Evolutionary conservation across 1,140 invertebrate species (phyloP).

Genomic region (Nixonia krombeini): DNA sequence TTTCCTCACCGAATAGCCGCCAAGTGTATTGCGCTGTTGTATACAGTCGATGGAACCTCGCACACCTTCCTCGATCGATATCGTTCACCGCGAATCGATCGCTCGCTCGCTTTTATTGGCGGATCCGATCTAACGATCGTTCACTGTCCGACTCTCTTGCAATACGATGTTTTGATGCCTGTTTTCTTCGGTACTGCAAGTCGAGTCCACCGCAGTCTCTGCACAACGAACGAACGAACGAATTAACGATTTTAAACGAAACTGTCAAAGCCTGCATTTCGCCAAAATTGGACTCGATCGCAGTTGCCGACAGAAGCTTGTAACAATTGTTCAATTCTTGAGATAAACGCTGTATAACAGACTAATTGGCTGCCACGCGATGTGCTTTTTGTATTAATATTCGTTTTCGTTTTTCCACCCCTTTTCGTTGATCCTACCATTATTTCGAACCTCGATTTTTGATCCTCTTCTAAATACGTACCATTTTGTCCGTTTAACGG

Average conservation of each 20-base stretch:
- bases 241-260: no score
- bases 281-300: slow-evolving; percentile 22
- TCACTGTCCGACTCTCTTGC: slow-evolving; percentile 19
- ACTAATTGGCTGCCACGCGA: slow-evolving; percentile 36
- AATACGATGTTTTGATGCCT: slow-evolving; percentile 12
- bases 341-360: slow-evolving; percentile 21
- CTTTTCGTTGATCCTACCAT: no score
- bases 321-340: slow-evolving; percentile 18
- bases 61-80: slow-evolving; percentile 33
- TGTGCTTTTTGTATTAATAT: slow-evolving; percentile 20
- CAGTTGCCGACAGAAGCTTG: slow-evolving; percentile 23
- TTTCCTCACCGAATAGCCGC: slow-evolving; percentile 40
- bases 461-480: slow-evolving; percentile 14
- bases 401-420: no score
- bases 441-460: slow-evolving; percentile 2
- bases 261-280: no score
- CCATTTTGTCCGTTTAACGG: slow-evolving; percentile 14
- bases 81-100: slow-evolving; percentile 14
- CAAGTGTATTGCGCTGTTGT: slow-evolving; percentile 46
- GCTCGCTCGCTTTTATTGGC: slow-evolving; percentile 40
- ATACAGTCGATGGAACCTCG: slow-evolving; percentile 46
- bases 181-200: slow-evolving; percentile 7
- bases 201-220: slow-evolving; percentile 18
- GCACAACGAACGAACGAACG: no score
- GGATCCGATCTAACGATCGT: slow-evolving; percentile 37